Evolutionary conservation across 2,888 invertebrate genomes (phyloP).

Genomic region (Ametastegia equiseti): DNA sequence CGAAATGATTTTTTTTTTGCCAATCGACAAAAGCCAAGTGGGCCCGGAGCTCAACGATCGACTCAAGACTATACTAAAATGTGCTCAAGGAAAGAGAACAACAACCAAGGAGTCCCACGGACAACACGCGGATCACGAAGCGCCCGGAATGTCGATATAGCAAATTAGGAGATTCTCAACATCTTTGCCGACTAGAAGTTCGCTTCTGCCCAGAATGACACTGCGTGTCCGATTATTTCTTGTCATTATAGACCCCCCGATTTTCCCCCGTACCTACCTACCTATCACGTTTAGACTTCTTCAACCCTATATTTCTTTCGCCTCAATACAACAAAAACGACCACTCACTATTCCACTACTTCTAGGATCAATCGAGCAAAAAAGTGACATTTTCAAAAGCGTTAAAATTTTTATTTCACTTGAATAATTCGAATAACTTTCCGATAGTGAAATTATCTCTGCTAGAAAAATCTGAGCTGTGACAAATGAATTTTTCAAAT

Average conservation of each 20-base stretch:
- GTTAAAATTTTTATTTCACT: background rate
- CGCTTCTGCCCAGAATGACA: background rate
- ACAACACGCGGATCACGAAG: slow-evolving; percentile 54
- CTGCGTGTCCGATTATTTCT: background rate
- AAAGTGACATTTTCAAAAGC: background rate
- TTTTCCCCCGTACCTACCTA: background rate
- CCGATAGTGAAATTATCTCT: too few relatives aligned
- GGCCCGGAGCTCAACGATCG: background rate
- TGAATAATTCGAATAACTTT: background rate
- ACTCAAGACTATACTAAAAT: background rate
- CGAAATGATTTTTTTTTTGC: background rate
- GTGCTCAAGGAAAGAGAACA: slow-evolving; percentile 2
- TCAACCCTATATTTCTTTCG: background rate
- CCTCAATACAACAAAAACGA: background rate
- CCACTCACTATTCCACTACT: background rate
- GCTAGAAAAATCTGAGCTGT: too few relatives aligned
- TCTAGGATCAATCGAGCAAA: background rate
- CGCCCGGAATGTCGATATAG: slow-evolving; percentile 72
- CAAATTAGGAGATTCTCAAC: slow-evolving; percentile 73
- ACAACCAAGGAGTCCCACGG: slow-evolving; percentile 24
- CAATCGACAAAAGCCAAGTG: background rate
- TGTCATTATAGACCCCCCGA: background rate
- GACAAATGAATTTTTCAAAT: too few relatives aligned
- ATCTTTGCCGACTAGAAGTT: slow-evolving; percentile 36
- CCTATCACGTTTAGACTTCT: background rate